These are phyloP conservation scores for Drosophila leontia DNA, from an alignment of 1,140 invertebrate species.

Conservation along the genomic window DNA sequence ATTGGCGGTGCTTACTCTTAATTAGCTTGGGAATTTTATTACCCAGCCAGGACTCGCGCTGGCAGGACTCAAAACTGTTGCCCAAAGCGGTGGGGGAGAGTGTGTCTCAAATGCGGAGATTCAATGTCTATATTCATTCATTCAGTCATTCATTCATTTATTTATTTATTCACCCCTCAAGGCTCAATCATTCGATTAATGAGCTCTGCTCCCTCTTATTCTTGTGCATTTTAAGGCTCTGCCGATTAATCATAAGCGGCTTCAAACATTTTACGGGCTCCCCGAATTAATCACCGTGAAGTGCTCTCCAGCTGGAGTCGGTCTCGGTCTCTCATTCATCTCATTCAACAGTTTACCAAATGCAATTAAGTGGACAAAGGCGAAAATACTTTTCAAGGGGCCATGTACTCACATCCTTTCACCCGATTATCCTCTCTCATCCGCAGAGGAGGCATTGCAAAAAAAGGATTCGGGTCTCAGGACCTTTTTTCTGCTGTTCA, in stretches of 20 bases:
- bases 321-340: not conserved
- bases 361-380: conserved; percentile 43
- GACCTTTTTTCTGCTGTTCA: conserved; percentile 29
- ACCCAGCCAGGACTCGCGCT: conserved; percentile 1
- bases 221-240: conserved; percentile 14
- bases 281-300: conserved; percentile 44
- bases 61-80: conserved; percentile 1
- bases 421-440: conserved; percentile 35
- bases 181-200: conserved; percentile 44
- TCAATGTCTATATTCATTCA: not conserved
- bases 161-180: not conserved
- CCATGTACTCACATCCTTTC: conserved; percentile 9
- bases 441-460: not conserved
- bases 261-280: conserved; percentile 19
- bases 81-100: not conserved
- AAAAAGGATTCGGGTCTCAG: conserved; percentile 10
- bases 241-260: conserved; percentile 35
- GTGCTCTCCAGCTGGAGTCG: conserved; percentile 1
- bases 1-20: conserved; percentile 4
- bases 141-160: not conserved
- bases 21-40: conserved; percentile 17
- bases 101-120: conserved; percentile 2
- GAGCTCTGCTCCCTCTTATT: conserved; percentile 10
- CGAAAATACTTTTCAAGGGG: conserved; percentile 30
- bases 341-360: conserved; percentile 46